Percentiles rank a stretch among this genome's conserved stretches.
phyloP scores from a whole-genome alignment of 2,888 invertebrate species.

The Erpobdella octoculata region DNA sequence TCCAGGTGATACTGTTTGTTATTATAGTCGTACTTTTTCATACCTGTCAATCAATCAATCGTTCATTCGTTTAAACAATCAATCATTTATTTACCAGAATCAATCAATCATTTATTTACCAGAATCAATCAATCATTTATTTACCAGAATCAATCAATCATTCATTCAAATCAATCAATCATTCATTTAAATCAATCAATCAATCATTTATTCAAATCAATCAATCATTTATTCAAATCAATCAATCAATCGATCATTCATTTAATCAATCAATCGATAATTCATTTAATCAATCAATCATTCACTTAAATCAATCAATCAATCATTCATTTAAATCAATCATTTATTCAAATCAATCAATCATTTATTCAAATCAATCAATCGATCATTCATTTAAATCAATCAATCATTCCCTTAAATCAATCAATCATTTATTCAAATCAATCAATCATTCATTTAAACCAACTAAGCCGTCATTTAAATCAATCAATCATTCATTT shows the following conservation, averaged over 20 bases:
- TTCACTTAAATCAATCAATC: background rate
- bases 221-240: background rate
- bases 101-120: background rate
- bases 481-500: constrained; percentile 4
- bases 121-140: background rate
- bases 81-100: background rate
- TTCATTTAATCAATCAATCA: constrained; percentile 5
- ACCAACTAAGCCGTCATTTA: background rate
- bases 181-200: constrained; percentile 6
- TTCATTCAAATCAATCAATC: background rate
- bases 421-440: constrained; percentile 5
- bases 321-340: background rate
- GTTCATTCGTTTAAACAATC: background rate
- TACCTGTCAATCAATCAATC: constrained; percentile 61
- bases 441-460: constrained; percentile 6
- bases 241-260: constrained; percentile 5
- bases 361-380: background rate
- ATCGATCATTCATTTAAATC: background rate
- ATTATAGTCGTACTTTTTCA: constrained; percentile 99
- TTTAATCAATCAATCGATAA: constrained; percentile 2
- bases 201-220: no score
- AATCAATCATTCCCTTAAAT: background rate
- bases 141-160: constrained; percentile 1
- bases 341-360: background rate
- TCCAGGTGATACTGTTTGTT: constrained; percentile 99